Base-by-base conservation (phyloP, 64 coral and sea anemone genomes). In the Porites australiensis region DNA sequence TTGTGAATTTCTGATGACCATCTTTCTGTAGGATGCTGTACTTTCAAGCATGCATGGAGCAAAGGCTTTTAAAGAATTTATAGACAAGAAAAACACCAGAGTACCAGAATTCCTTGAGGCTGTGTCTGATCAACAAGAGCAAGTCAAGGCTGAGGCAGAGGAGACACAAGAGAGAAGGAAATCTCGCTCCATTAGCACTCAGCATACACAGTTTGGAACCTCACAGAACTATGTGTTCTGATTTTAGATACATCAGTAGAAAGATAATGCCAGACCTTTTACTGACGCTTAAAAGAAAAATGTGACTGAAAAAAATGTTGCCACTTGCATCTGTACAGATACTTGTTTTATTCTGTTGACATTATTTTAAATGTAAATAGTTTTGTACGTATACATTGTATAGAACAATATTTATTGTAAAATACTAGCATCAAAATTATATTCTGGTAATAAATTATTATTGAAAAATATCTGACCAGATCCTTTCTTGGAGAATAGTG, bases 31-130 rank as follows among this genome's bases (percentile, higher is more conserved):
- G 97, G 94, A 99, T 64, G 79, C 65, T 70, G 97, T 96, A 19
- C 94, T 99, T 18, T 88, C 97, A 3, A 77, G 94, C 3, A 96
- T 99, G 91, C 97, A 99, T 66, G 97, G 97, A 51, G 97, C 97
- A 23, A 84, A 89, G 45, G 94, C 94, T 16, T 96, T 99, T 65
- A 99, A 96, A 87, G 91, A 91, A 57, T 99, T 99, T 20, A 88
- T 99, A 5, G 91, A 99, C 71, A 95, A 94, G 78, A 99, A 99
- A 49, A 95, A 75, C 61, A 96, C 91, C 21, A 76, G 97, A 50
- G 74, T 90, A 4, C 97, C 97, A 47, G 97, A 99, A 70, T 99
- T 99, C 87, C 91, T 99, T 3, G 87, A 91, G 27, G 78, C 82
- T 15, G 92, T 97, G 5, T 88, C 91, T 50, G 85, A 94, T 68